Conservation (phyloP, 1,140 invertebrate species). For the Armadillidium nasatum region DNA sequence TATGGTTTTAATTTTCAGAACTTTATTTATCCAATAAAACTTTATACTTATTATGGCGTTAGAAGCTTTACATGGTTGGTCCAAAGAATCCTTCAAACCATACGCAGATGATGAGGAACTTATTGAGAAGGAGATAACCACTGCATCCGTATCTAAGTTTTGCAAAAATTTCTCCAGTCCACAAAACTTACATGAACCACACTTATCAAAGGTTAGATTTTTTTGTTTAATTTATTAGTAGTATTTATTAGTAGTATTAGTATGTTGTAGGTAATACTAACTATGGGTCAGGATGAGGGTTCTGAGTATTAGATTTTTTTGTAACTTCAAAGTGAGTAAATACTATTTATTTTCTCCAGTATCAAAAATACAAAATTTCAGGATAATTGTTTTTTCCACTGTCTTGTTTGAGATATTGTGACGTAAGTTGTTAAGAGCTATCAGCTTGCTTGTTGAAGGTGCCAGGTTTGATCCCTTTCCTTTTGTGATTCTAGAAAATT, state of each 20-base stretch:
- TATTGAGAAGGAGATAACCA: neutral
- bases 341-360: neutral
- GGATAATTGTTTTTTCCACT: neutral
- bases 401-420: neutral
- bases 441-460: no score
- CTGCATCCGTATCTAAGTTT: neutral
- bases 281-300: neutral
- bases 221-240: neutral
- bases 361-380: neutral
- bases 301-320: neutral
- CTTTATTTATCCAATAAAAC: no score
- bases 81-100: neutral
- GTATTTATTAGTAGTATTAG: neutral
- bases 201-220: neutral
- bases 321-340: neutral
- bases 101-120: neutral
- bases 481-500: no score
- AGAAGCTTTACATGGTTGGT: neutral
- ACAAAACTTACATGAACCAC: neutral
- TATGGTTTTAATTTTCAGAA: no score
- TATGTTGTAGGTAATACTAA: neutral
- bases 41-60: neutral
- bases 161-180: neutral
- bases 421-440: no score
- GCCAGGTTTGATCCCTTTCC: no score